Evolutionary conservation across 2,797 vertebrate genomes (phyloP).

Genomic region (Serranus cabrilla): DNA sequence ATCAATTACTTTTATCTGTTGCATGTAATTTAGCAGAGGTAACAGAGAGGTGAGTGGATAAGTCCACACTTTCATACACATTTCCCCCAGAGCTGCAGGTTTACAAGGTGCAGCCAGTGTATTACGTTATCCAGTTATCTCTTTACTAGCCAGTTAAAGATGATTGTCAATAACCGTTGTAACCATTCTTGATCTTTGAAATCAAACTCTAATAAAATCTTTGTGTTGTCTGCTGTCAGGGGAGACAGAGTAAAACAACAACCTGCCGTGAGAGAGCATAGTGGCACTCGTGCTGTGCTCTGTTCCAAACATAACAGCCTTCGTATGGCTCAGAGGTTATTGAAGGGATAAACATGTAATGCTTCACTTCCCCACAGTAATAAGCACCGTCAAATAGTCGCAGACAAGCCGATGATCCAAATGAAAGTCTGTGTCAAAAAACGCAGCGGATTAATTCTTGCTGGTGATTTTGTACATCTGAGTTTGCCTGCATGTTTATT

Average conservation of each 20-base stretch:
- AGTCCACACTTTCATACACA: too few relatives aligned
- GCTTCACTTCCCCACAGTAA: constrained; percentile 76
- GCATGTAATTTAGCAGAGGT: too few relatives aligned
- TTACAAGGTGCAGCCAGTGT: neutral
- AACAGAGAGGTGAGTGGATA: too few relatives aligned
- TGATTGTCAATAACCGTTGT: neutral
- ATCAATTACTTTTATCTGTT: too few relatives aligned
- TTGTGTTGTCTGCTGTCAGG: neutral
- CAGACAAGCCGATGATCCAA: constrained; percentile 49
- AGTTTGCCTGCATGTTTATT: constrained; percentile 38
- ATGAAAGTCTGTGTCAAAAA: constrained; percentile 44
- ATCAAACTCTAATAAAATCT: neutral
- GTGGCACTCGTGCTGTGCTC: constrained; percentile 54
- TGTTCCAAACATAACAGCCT: constrained; percentile 65
- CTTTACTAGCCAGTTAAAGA: neutral
- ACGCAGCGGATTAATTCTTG: constrained; percentile 49
- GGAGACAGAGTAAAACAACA: constrained; percentile 52
- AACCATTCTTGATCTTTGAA: neutral
- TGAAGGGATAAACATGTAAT: constrained; percentile 62
- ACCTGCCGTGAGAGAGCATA: constrained; percentile 67
- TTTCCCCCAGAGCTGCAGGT: neutral
- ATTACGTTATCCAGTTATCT: neutral
- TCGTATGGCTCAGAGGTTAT: constrained; percentile 75
- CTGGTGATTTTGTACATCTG: constrained; percentile 62
- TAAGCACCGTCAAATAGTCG: constrained; percentile 50